Conservation (phyloP, 1,140 invertebrate genomes). For the Drosophila virilis region DNA sequence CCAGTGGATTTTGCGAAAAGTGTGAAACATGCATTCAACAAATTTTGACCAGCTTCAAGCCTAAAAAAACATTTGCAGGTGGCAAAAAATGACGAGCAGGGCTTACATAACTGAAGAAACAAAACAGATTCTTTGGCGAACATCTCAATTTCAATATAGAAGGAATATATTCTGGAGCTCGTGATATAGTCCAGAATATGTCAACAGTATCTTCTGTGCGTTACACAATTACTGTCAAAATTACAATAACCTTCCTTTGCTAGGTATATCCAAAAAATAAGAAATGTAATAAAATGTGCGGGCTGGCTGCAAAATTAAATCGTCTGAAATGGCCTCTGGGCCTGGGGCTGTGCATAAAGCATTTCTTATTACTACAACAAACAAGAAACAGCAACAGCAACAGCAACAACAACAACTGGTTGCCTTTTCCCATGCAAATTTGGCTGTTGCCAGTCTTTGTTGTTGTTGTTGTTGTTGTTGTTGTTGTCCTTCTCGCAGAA, state of each 20-base stretch:
- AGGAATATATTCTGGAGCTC: too few relatives aligned
- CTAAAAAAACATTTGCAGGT: too few relatives aligned
- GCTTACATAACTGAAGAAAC: too few relatives aligned
- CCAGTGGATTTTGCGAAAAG: too few relatives aligned
- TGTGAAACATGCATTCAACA: too few relatives aligned
- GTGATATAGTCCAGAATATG: too few relatives aligned
- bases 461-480: slow-evolving; percentile 41
- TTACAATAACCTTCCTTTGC: neutral
- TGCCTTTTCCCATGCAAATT: slow-evolving; percentile 64
- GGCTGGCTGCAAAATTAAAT: slow-evolving; percentile 72
- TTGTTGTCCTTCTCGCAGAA: slow-evolving; percentile 63
- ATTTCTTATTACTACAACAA: slow-evolving; percentile 72
- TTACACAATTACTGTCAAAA: neutral
- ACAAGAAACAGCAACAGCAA: neutral
- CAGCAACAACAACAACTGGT: slow-evolving; percentile 25
- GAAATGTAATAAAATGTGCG: slow-evolving; percentile 63
- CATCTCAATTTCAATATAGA: too few relatives aligned
- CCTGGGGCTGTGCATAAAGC: slow-evolving; percentile 60
- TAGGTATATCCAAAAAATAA: neutral
- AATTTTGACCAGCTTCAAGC: too few relatives aligned
- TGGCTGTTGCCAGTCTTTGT: slow-evolving; percentile 22
- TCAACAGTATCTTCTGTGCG: too few relatives aligned
- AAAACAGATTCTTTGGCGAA: too few relatives aligned
- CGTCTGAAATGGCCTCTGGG: slow-evolving; percentile 56
- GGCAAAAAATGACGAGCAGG: too few relatives aligned